Conservation (phyloP, 2,888 invertebrate genomes). For the Byasa hedistus region DNA sequence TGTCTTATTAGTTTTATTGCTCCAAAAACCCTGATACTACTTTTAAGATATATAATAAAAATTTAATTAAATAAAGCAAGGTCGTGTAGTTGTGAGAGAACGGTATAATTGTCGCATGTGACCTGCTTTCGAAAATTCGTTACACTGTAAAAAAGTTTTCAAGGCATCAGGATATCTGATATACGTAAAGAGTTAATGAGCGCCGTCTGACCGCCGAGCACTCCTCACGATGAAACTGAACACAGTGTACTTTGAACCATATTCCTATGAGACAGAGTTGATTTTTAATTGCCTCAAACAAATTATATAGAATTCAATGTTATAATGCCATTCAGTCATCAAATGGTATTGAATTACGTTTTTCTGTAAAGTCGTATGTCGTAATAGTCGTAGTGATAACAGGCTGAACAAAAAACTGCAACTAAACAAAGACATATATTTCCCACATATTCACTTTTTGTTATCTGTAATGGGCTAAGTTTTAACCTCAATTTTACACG, state of each 20-base stretch:
- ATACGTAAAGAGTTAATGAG: slow-evolving; percentile 5
- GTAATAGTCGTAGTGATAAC: neutral
- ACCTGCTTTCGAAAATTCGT: slow-evolving; percentile 8
- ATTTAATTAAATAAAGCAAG: neutral
- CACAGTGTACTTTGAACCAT: neutral
- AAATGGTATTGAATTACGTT: neutral
- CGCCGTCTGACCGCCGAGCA: neutral
- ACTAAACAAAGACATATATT: neutral
- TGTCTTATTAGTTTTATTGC: too few relatives aligned
- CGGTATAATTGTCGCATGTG: neutral
- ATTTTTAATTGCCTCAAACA: neutral
- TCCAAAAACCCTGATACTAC: too few relatives aligned
- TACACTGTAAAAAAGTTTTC: slow-evolving; percentile 3
- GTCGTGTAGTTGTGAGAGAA: neutral
- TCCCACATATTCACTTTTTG: too few relatives aligned
- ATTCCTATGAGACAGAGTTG: neutral
- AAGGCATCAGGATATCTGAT: slow-evolving; percentile 5
- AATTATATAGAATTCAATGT: neutral
- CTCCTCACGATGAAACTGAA: neutral
- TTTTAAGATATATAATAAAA: neutral
- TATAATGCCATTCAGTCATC: neutral
- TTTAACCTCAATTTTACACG: too few relatives aligned
- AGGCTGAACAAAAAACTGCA: neutral
- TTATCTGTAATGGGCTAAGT: too few relatives aligned
- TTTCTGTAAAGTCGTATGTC: neutral